Base-by-base conservation (phyloP, 2,888 invertebrate genomes). In the Tenthredo livida region DNA sequence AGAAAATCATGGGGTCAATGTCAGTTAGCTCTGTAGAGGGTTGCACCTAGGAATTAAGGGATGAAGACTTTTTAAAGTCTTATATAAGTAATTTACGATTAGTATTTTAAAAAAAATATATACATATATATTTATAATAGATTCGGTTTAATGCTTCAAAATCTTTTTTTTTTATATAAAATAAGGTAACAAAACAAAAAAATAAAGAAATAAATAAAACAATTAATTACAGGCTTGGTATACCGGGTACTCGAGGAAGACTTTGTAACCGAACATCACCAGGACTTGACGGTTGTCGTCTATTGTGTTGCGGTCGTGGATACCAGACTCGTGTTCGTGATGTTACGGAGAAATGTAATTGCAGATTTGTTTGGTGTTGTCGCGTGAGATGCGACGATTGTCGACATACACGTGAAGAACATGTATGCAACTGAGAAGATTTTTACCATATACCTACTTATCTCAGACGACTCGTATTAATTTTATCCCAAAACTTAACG, bases 361-460 rank as follows among this genome's bases (percentile, higher is more conserved):
- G 98, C 93, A 96, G 96, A 88, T 98, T 98, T 92, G 97, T 97
- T 86, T 98, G 98, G 98, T 98, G 98, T 94, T 98, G 98, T 94
- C 95, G 96, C 88, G 98, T 98, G 2, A 96, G 96, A 90, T 98
- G 98, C 94, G 97, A 97, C 91, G 95, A 96, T 87, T 98, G 98
- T 93, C 95, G 96, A 88, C 96, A 96, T 90, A 96, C 96, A 90
- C 95, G 96, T 88, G 97, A 98, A 90, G 97, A 97, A 90, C 97
- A 98, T 92, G 96, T 97, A 91, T 98, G 98, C 94, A 98, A 98
- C 94, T 98, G 95, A 95, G 83, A 75, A 72, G 29, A 50, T 67
- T 25, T n/a, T 84, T 37, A 25, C 47, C 67, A 25, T 37, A 37
- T 7, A 37, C 37, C 7, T 25, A 47, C 37, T 15, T 25, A 47